A percentile compares a stretch with the other conserved stretches of the same genome.
phyloP scores from a whole-genome alignment of 2,888 invertebrate species.

The Plebejus anna region DNA sequence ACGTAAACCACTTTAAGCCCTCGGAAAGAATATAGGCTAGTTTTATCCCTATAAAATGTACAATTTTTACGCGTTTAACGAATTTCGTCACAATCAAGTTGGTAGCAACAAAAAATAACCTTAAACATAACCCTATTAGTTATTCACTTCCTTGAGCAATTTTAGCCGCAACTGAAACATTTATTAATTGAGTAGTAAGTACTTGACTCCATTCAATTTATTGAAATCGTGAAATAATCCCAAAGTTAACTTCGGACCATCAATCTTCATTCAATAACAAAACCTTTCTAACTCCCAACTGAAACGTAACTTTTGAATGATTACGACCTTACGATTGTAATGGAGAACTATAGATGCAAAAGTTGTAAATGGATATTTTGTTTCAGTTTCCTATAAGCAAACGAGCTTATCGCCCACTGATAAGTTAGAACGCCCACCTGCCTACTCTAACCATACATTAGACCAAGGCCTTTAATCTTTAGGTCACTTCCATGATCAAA shows the following conservation, averaged over 20 bases:
- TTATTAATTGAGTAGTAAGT: background rate
- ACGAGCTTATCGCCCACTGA: background rate
- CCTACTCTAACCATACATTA: background rate
- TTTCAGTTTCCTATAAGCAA: background rate
- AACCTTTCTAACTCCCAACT: constrained; percentile 32
- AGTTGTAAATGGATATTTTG: background rate
- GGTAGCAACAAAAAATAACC: too few species aligned
- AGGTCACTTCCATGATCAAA: too few species aligned
- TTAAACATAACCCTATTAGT: too few species aligned
- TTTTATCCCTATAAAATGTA: too few species aligned
- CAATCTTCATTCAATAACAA: constrained; percentile 39
- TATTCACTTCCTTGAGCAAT: background rate
- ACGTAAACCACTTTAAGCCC: too few species aligned
- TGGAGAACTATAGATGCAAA: constrained; percentile 10
- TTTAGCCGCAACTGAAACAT: background rate
- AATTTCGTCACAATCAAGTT: too few species aligned
- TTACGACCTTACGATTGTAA: constrained; percentile 21
- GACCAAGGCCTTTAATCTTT: too few species aligned
- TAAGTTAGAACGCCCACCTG: background rate
- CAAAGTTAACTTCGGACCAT: constrained; percentile 39
- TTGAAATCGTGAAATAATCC: constrained; percentile 36
- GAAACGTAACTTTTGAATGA: constrained; percentile 30
- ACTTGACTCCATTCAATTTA: constrained; percentile 27
- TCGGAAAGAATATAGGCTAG: too few species aligned
- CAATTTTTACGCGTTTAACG: too few species aligned